A percentile compares a stretch with the other conserved stretches of the same genome.
Evolutionary conservation across 2,888 invertebrate species (phyloP).

Genomic region (Nephrocerus scutellatus): DNA sequence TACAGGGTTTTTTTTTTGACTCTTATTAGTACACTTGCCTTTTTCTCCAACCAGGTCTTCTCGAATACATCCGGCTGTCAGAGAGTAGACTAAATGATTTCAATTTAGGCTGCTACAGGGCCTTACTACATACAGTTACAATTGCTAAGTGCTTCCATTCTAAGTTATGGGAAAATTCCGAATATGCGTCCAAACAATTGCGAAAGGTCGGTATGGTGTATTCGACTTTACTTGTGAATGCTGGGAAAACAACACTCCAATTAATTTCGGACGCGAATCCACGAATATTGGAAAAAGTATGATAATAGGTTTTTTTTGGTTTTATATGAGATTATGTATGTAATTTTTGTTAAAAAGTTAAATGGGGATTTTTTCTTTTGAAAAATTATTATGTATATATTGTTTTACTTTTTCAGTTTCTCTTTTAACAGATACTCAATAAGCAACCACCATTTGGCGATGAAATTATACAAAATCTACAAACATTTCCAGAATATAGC

Average conservation of each 20-base stretch:
- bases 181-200: slow-evolving; percentile 61
- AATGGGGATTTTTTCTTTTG: neutral
- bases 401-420: neutral
- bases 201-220: slow-evolving; percentile 63
- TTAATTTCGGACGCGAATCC: slow-evolving; percentile 60
- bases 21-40: slow-evolving; percentile 1
- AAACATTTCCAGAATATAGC: slow-evolving; percentile 58
- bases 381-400: neutral
- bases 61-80: slow-evolving; percentile 52
- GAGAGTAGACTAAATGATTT: slow-evolving; percentile 33
- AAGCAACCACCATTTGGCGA: slow-evolving; percentile 68
- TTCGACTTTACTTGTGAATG: slow-evolving; percentile 56
- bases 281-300: slow-evolving; percentile 64
- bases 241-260: slow-evolving; percentile 61
- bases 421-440: slow-evolving; percentile 57
- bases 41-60: slow-evolving; percentile 48
- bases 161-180: slow-evolving; percentile 69
- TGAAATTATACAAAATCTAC: slow-evolving; percentile 56
- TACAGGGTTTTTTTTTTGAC: slow-evolving; percentile 2
- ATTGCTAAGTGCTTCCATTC: slow-evolving; percentile 62
- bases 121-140: slow-evolving; percentile 55
- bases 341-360: slow-evolving; percentile 1
- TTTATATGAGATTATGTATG: neutral
- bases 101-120: slow-evolving; percentile 43
- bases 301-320: slow-evolving; percentile 8